phyloP scores from a whole-genome alignment of 1,140 invertebrate genomes.

The Drosophila arawakana region DNA sequence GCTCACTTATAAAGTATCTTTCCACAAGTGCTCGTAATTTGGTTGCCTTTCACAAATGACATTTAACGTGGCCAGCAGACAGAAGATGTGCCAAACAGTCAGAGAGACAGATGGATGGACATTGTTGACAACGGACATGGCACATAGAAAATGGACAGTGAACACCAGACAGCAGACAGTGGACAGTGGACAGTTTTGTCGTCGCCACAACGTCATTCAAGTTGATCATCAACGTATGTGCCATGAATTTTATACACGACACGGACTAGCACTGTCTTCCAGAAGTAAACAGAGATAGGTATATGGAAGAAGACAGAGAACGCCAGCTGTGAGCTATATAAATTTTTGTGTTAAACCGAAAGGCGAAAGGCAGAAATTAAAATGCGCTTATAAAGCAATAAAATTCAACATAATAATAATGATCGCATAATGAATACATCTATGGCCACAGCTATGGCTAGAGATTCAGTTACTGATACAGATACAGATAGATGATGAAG shows the following conservation, averaged over 20 bases:
- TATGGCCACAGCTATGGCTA: constrained; percentile 17
- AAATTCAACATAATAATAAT: constrained; percentile 79
- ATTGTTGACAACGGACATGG: constrained; percentile 74
- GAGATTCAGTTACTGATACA: constrained; percentile 4
- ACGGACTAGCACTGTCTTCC: constrained; percentile 26
- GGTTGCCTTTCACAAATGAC: constrained; percentile 81
- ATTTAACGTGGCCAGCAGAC: constrained; percentile 63
- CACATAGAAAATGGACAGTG: constrained; percentile 51
- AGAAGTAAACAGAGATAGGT: no score
- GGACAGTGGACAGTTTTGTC: constrained; percentile 11
- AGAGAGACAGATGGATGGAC: constrained; percentile 45
- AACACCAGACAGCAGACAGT: no score
- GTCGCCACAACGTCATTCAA: constrained; percentile 19
- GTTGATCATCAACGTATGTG: constrained; percentile 77
- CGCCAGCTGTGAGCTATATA: constrained; percentile 56
- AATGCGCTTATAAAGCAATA: constrained; percentile 83
- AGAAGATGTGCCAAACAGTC: constrained; percentile 28
- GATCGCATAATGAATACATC: constrained; percentile 73
- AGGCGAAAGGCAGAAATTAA: constrained; percentile 81
- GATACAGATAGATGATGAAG: neutral
- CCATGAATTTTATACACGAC: constrained; percentile 75
- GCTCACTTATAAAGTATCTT: neutral
- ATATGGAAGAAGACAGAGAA: neutral
- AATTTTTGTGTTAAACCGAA: constrained; percentile 51
- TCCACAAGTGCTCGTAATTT: constrained; percentile 69